Evolutionary conservation across 2,113 vertebrate genomes (phyloP).

Genomic region (Egretta garzetta): DNA sequence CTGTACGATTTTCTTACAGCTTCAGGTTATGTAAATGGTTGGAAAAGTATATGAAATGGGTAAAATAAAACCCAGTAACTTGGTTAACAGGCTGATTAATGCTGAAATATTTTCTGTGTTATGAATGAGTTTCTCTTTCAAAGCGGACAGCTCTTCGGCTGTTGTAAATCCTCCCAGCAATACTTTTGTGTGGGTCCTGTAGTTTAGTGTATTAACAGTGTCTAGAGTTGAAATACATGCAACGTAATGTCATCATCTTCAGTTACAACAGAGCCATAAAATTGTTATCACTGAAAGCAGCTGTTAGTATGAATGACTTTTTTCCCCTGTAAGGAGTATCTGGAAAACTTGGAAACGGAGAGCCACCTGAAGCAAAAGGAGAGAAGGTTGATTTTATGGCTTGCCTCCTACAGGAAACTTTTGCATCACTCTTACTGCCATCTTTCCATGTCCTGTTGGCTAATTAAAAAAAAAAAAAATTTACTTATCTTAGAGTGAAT

Average conservation of each 20-base stretch:
- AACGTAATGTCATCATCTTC: not conserved
- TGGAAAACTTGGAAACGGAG: slow-evolving; percentile 71
- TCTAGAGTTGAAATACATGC: not conserved
- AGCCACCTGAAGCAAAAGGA: slow-evolving; percentile 58
- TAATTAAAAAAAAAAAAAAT: not conserved
- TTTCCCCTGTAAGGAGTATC: slow-evolving; percentile 69
- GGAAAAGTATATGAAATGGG: not conserved
- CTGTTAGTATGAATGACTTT: not conserved
- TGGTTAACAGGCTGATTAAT: not conserved
- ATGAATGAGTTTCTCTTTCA: slow-evolving; percentile 14
- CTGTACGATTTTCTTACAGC: not conserved
- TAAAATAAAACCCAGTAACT: not conserved
- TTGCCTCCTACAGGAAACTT: not conserved
- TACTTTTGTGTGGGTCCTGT: not conserved
- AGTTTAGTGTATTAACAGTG: not conserved
- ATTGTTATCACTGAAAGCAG: not conserved
- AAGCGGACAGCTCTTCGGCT: slow-evolving; percentile 52
- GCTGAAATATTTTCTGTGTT: not conserved
- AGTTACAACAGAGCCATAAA: not conserved
- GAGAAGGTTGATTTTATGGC: slow-evolving; percentile 56
- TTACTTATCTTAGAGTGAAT: not conserved
- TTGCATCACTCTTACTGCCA: not conserved
- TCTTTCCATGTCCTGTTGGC: not conserved
- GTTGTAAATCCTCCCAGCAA: not conserved
- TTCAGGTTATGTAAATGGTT: not conserved